These are phyloP conservation scores for Bos javanicus DNA, from an alignment of 2,113 vertebrate genomes.

Conservation along the genomic window DNA sequence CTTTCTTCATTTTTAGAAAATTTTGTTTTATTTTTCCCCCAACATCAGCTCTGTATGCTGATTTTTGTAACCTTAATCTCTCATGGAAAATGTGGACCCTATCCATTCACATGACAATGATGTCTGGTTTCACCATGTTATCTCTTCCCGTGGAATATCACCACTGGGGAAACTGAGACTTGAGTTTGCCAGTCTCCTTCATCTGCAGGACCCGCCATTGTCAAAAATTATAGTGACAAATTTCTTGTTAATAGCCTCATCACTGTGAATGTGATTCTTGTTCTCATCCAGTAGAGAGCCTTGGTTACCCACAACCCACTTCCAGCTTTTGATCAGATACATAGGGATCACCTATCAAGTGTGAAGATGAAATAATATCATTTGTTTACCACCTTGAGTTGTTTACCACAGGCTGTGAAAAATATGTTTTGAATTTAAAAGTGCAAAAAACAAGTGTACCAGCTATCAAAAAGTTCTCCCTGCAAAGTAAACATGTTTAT, in stretches of 20 bases:
- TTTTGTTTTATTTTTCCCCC: not conserved
- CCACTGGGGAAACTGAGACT: not conserved
- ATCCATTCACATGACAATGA: not conserved
- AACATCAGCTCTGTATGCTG: not conserved
- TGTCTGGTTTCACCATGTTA: accelerated
- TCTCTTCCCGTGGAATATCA: not conserved
- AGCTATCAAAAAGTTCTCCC: conserved; percentile 51
- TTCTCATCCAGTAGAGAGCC: not conserved
- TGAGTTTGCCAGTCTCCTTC: too few species aligned
- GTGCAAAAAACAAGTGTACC: conserved; percentile 56
- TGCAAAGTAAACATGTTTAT: conserved; percentile 66
- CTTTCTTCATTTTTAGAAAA: not conserved
- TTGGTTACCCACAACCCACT: not conserved
- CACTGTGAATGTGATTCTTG: not conserved
- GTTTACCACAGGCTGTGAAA: conserved; percentile 49
- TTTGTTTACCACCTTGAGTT: conserved; percentile 61
- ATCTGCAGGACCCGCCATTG: not conserved
- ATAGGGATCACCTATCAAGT: not conserved
- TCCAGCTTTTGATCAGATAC: not conserved
- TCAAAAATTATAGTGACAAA: not conserved
- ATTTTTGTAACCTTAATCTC: not conserved
- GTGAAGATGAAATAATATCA: conserved; percentile 18
- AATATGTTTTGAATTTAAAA: conserved; percentile 66
- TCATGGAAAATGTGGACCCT: not conserved
- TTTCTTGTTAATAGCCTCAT: not conserved